These are phyloP conservation scores for Spheniscus mendiculus DNA, from an alignment of 2,113 vertebrate species.

Conservation along the genomic window DNA sequence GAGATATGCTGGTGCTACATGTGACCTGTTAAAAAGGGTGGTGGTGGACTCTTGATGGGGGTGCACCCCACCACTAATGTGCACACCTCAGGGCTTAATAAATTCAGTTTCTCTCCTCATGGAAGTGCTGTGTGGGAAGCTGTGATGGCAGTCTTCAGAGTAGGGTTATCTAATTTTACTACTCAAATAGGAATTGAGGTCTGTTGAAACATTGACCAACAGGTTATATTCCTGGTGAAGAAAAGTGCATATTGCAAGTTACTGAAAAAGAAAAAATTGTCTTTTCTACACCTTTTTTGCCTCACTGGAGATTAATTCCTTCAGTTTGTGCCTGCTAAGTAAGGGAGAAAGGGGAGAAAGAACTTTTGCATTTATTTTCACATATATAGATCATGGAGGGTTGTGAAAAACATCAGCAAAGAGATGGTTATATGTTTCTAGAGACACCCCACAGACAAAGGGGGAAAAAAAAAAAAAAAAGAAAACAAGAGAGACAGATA, in stretches of 20 bases:
- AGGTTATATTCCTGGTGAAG: not conserved
- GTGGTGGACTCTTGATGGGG: not conserved
- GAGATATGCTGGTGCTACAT: not conserved
- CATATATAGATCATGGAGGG: not conserved
- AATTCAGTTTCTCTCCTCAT: not conserved
- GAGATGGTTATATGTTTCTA: not conserved
- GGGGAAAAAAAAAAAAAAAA: too few species aligned
- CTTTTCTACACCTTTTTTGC: not conserved
- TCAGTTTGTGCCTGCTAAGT: not conserved
- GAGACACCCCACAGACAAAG: not conserved
- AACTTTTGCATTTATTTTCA: not conserved
- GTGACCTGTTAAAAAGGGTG: not conserved
- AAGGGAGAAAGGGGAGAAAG: not conserved
- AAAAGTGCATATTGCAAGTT: not conserved
- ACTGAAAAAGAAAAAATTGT: not conserved
- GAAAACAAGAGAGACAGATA: not conserved
- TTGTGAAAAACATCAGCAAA: not conserved
- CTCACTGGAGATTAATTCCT: not conserved
- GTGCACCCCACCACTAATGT: not conserved
- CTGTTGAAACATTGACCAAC: not conserved
- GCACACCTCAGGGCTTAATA: not conserved
- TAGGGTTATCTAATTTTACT: not conserved
- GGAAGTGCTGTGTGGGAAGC: not conserved
- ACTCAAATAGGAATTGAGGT: not conserved
- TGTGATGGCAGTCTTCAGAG: not conserved